These are phyloP conservation scores for Disparrhopalites patrizii DNA, from an alignment of 2,888 invertebrate species.

Conservation along the genomic window DNA sequence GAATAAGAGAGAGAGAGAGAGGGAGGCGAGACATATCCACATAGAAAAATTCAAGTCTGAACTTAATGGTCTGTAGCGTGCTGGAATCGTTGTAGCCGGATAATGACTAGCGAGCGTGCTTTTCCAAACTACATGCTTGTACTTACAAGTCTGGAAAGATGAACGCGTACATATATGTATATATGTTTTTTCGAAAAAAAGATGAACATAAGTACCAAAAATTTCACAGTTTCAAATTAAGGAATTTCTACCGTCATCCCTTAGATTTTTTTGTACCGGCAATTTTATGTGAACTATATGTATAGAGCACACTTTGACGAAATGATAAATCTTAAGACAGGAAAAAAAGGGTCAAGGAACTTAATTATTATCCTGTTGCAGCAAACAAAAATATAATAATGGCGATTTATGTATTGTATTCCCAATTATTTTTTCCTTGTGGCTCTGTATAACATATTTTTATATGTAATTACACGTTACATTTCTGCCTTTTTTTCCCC, in stretches of 20 bases:
- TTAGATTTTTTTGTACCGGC: too few species aligned
- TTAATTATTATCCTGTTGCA: not conserved
- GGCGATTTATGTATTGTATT: too few species aligned
- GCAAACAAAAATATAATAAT: too few species aligned
- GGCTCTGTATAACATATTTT: too few species aligned
- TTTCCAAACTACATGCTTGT: not conserved
- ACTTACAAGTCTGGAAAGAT: not conserved
- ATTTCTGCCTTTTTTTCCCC: too few species aligned
- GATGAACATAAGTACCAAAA: not conserved
- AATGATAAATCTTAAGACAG: not conserved
- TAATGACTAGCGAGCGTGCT: constrained; percentile 10
- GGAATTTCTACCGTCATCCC: constrained; percentile 1
- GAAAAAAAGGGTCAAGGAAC: constrained; percentile 3
- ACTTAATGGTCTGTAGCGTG: constrained; percentile 8
- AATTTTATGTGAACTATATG: too few species aligned
- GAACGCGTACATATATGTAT: too few species aligned
- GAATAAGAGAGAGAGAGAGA: too few species aligned
- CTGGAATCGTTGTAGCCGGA: constrained; percentile 3
- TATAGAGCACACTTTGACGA: not conserved
- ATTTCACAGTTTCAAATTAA: constrained; percentile 1
- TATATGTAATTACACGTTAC: too few species aligned
- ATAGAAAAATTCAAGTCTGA: constrained; percentile 5
- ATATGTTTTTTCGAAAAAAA: not conserved
- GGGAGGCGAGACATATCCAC: too few species aligned
- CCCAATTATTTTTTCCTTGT: too few species aligned